phyloP scores from a whole-genome alignment of 2,888 invertebrate genomes.

The Microplitis deprimator region DNA sequence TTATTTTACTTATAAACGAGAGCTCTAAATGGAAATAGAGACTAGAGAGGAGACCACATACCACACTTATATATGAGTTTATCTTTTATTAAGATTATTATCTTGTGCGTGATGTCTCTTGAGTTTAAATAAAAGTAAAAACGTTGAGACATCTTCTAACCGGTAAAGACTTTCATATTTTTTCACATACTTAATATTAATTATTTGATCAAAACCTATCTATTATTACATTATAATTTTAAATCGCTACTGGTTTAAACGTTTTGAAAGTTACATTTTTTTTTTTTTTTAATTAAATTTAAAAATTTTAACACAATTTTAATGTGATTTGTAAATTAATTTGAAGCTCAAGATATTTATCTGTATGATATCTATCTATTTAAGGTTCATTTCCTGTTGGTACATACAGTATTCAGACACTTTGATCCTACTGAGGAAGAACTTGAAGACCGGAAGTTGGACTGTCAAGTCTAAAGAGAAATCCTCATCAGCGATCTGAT shows the following conservation, averaged over 20 bases:
- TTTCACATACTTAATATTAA: not conserved
- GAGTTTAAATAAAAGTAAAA: not conserved
- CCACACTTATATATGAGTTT: not conserved
- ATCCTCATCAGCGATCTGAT: not conserved
- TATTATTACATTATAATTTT: not conserved
- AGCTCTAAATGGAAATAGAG: not conserved
- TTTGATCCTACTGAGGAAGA: not conserved
- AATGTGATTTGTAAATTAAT: not conserved
- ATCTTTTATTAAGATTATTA: not conserved
- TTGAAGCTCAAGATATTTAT: not conserved
- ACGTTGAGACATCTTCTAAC: not conserved
- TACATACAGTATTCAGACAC: not conserved
- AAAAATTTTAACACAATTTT: not conserved
- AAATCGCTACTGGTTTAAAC: not conserved
- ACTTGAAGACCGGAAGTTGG: not conserved
- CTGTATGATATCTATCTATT: too few species aligned
- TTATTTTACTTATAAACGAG: not conserved
- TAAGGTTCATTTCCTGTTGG: not conserved
- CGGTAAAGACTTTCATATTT: not conserved
- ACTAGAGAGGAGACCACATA: not conserved
- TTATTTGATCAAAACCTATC: not conserved
- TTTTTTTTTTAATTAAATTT: not conserved
- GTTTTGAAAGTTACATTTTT: not conserved
- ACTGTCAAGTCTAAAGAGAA: slow-evolving; percentile 1
- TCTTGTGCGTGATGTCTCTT: not conserved